Base-by-base conservation (phyloP, 2,888 invertebrate genomes). In the Epinotia demarniana region DNA sequence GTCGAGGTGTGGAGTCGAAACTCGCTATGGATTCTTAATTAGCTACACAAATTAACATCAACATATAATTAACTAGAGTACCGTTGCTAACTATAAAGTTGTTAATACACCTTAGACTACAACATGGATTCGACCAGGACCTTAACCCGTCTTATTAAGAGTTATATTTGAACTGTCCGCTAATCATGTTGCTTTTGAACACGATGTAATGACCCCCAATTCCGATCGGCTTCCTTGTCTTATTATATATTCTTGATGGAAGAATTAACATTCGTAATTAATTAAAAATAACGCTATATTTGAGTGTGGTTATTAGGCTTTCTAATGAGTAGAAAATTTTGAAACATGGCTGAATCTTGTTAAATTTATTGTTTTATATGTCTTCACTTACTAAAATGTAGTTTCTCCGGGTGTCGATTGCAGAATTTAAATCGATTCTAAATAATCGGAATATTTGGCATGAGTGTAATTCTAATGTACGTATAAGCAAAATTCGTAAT, bases 51-150 rank as follows among this genome's bases (percentile, higher is more conserved):
- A 75, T 75, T 75, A 70, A 75, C 70, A 64, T 69, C 69, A 57
- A 64, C 16, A n/a, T 64, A 23, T 70, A 71, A 70, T 75, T 70
- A 75, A 75, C 70, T 70, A 63, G 62, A 70, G 69, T 74, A 69
- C 70, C 75, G 64, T 66, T 60, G 46, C 23, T 33, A 46, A n/a
- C 58, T 60, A 63, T 66, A 60, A 66, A 66, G 66, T 64, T 76
- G 74, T 74, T 69, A 70, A 23, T 69, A 58, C n/a, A 9, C n/a
- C 39, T 57, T 68, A 43, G 11, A 68, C 19, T 43, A 46, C 3
- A 69, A 69, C 19, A 19, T 4, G 3, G 19, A 58, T 46, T n/a
- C 9, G n/a, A 23, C 18, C 46, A n/a, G 23, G 13, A 69, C 43
- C 23, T 46, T 58, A 55, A 69, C 23, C 58, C 68, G 23, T 43